Conservation (phyloP, 2,888 invertebrate species). For the Drosophila aldrichi region DNA sequence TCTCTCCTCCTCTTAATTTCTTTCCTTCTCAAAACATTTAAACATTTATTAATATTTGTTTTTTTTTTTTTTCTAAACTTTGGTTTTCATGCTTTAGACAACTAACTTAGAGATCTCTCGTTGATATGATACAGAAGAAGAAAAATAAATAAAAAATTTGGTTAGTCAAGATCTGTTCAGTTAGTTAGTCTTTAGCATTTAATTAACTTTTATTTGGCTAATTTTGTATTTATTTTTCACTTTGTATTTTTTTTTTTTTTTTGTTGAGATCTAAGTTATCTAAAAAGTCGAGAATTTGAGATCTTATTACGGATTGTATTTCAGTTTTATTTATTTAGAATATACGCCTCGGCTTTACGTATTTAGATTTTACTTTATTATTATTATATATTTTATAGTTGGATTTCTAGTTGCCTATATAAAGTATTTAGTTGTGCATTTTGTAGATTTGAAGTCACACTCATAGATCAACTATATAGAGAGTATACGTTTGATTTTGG, state of each 20-base stretch:
- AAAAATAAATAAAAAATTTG: neutral
- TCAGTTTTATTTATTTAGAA: neutral
- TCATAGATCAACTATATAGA: constrained; percentile 28
- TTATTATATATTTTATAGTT: neutral
- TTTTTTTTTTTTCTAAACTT: constrained; percentile 15
- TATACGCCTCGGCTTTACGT: constrained; percentile 35
- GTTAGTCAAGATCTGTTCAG: constrained; percentile 5
- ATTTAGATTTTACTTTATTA: constrained; percentile 24
- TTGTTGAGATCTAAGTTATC: constrained; percentile 7
- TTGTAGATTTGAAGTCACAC: constrained; percentile 23
- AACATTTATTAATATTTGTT: constrained; percentile 48
- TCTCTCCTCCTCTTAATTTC: neutral
- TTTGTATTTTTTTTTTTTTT: neutral
- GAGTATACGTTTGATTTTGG: constrained; percentile 5
- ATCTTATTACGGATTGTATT: constrained; percentile 1
- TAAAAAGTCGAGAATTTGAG: constrained; percentile 8
- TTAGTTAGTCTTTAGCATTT: constrained; percentile 8
- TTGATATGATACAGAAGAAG: constrained; percentile 37
- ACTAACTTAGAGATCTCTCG: constrained; percentile 20
- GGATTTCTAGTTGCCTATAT: constrained; percentile 7
- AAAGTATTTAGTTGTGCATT: constrained; percentile 45
- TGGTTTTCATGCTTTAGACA: constrained; percentile 1
- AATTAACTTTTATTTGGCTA: constrained; percentile 32
- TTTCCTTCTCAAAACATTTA: constrained; percentile 44
- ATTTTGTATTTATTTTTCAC: neutral